These are phyloP conservation scores for Bovichtus variegatus DNA, from an alignment of 2,797 vertebrate species.

Conservation along the genomic window DNA sequence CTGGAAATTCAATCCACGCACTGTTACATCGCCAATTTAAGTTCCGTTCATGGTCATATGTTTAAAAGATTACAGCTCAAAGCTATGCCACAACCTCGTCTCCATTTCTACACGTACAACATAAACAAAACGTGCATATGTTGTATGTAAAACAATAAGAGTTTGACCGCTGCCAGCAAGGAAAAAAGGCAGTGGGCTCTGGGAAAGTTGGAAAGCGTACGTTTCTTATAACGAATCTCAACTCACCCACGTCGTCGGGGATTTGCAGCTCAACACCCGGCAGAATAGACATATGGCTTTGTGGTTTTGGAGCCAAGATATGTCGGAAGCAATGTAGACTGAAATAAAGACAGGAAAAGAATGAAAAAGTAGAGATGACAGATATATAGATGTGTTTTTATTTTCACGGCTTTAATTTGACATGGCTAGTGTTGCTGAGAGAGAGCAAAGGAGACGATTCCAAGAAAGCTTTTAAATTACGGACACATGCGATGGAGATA, in stretches of 20 bases:
- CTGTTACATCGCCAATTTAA: constrained; percentile 5
- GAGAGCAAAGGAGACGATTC: constrained; percentile 4
- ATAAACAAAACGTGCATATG: constrained; percentile 53
- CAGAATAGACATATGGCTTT: constrained; percentile 51
- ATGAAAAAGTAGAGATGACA: neutral
- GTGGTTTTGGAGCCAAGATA: constrained; percentile 43
- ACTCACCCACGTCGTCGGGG: constrained; percentile 50
- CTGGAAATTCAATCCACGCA: constrained; percentile 39
- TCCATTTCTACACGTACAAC: constrained; percentile 54
- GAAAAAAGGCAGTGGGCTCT: constrained; percentile 28
- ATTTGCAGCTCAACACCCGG: constrained; percentile 48
- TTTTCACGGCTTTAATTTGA: constrained; percentile 27
- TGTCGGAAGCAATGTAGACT: constrained; percentile 41
- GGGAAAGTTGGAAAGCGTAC: constrained; percentile 39
- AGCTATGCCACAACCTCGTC: constrained; percentile 42
- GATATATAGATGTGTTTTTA: neutral
- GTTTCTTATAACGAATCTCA: constrained; percentile 15
- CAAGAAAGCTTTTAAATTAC: neutral
- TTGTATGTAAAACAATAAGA: constrained; percentile 42
- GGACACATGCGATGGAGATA: neutral
- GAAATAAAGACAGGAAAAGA: constrained; percentile 21
- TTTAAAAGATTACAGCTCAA: constrained; percentile 36
- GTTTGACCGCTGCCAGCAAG: constrained; percentile 17
- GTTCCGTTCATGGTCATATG: constrained; percentile 32
- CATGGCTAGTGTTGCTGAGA: constrained; percentile 3